Evolutionary conservation across 2,113 vertebrate genomes (phyloP), one percentile per base, ranked within the genome.

Genomic region (Leptocoma aspasia): DNA sequence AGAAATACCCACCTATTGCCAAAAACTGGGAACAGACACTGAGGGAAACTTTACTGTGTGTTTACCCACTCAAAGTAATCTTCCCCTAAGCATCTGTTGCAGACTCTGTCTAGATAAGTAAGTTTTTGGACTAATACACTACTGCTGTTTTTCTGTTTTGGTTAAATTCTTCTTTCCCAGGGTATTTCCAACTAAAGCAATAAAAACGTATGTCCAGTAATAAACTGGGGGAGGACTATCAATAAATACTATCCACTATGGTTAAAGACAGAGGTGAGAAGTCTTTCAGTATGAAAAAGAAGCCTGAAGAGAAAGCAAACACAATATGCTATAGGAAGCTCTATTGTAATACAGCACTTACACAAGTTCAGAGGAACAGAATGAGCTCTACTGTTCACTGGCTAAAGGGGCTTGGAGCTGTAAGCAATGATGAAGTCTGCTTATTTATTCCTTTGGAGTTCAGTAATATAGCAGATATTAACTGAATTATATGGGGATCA

Each of bases 31-130:
- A 90, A 66, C 47, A 88, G 76, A 90, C 1, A 0, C 64, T n/a
- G 86, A 81, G 33, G 42, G 39, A 76, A 93, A 80, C 63, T 70
- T 86, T 82, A 39, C 39, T 83, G 50, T 39, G 13, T 83, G 66
- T 83, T 94, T 90, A 90, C 42, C 31, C 88, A 83, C 82, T 90
- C 63, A 77, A 86, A 97, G 90, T 83, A 89, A 83, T 66, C 79
- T 54, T 91, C n/a, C 56, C 37, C 47, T 41, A 63, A 92, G 86
- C 85, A 81, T 86, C 86, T 73, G 89, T 72, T 66, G 24, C 33
- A 86, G 54, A 42, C 75, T 85, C 78, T 76, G 41, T 82, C 70
- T 80, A 83, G 42, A 50, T 88, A 63, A 88, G 41, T n/a, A 69
- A 52, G 47, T 44, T 83, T 94, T 56, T 71, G 60, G 56, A 78